phyloP scores from a whole-genome alignment of 1,140 invertebrate species.

The Campoletis sonorensis region DNA sequence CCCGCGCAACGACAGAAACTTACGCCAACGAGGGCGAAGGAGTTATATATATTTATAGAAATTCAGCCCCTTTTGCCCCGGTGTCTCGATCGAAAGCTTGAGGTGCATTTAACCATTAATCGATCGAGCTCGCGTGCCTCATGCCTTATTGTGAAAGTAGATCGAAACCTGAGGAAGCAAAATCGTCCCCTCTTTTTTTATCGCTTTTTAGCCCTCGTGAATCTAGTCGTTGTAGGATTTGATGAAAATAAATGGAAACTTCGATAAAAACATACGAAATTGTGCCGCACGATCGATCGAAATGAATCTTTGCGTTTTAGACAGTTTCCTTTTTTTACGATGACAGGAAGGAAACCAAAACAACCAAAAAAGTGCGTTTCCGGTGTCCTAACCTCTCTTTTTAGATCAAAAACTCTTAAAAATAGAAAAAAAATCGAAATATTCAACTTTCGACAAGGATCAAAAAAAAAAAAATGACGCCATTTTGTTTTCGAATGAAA shows the following conservation, averaged over 20 bases:
- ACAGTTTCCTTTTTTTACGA: too few relatives aligned
- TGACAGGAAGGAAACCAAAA: too few relatives aligned
- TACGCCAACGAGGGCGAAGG: constrained; percentile 49
- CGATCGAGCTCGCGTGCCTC: constrained; percentile 28
- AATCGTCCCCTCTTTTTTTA: neutral
- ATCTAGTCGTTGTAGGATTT: constrained; percentile 18
- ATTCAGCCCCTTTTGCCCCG: constrained; percentile 40
- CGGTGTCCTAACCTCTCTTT: too few relatives aligned
- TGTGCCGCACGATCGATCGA: neutral
- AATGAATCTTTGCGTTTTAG: neutral
- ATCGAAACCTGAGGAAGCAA: constrained; percentile 43
- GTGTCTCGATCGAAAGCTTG: constrained; percentile 51
- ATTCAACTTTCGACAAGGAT: too few relatives aligned
- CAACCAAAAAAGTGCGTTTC: too few relatives aligned
- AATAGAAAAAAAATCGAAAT: too few relatives aligned
- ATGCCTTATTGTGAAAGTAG: constrained; percentile 38
- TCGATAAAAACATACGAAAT: neutral
- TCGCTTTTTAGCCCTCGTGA: constrained; percentile 12
- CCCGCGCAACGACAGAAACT: constrained; percentile 45
- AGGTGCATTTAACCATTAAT: constrained; percentile 32
- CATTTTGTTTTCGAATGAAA: too few relatives aligned
- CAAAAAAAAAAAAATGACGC: too few relatives aligned
- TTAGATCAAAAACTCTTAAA: too few relatives aligned
- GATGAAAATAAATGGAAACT: neutral
- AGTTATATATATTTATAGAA: constrained; percentile 60